These are phyloP conservation scores for Zalophus californianus DNA, from an alignment of 2,797 vertebrate genomes.

Conservation along the genomic window DNA sequence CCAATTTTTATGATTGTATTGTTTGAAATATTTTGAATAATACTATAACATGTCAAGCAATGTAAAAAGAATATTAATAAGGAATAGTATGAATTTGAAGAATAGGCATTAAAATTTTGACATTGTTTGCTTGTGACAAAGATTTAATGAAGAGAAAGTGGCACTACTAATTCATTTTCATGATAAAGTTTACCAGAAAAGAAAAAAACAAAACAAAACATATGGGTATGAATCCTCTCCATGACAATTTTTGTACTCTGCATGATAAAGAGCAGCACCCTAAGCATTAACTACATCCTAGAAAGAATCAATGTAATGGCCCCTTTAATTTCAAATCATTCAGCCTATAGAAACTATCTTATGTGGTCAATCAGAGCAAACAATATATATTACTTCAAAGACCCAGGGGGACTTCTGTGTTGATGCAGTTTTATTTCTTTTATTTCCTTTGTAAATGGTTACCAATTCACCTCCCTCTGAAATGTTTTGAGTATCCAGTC, in stretches of 20 bases:
- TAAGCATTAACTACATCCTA: constrained; percentile 44
- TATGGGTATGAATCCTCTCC: constrained; percentile 43
- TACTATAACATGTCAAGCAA: constrained; percentile 66
- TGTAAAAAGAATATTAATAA: constrained; percentile 84
- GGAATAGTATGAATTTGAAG: constrained; percentile 79
- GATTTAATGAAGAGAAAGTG: constrained; percentile 64
- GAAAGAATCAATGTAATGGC: constrained; percentile 4
- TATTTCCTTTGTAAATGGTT: constrained; percentile 60
- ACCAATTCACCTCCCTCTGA: constrained; percentile 8
- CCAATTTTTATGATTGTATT: constrained; percentile 71
- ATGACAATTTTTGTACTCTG: neutral
- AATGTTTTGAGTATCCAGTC: neutral
- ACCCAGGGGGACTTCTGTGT: neutral
- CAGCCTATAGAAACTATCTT: constrained; percentile 44
- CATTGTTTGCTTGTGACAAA: neutral
- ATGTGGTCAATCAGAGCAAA: neutral
- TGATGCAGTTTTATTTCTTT: neutral
- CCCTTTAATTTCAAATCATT: constrained; percentile 47
- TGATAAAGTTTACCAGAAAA: constrained; percentile 75
- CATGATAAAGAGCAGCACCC: constrained; percentile 40
- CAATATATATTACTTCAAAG: neutral
- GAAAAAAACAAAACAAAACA: neutral
- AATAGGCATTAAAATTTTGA: constrained; percentile 75
- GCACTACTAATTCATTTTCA: constrained; percentile 68
- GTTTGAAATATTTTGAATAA: constrained; percentile 71